phyloP scores from a whole-genome alignment of 2,888 invertebrate genomes.

The Gastrophysa polygoni region DNA sequence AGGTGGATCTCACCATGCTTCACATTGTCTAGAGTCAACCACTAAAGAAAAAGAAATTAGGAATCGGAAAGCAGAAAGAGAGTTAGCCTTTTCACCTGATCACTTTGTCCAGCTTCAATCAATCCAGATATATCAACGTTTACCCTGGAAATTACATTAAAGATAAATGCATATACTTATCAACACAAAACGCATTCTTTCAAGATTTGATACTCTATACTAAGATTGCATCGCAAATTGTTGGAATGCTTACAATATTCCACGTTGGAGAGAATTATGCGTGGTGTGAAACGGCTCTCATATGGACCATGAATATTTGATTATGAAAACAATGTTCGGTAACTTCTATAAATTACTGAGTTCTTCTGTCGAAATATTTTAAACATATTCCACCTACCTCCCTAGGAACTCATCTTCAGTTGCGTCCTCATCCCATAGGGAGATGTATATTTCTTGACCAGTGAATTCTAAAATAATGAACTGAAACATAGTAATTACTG shows the following conservation, averaged over 20 bases:
- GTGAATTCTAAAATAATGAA: conserved; percentile 39
- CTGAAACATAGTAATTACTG: conserved; percentile 22
- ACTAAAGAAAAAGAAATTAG: conserved; percentile 62
- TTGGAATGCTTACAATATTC: no score
- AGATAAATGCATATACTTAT: neutral
- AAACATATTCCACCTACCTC: conserved; percentile 28
- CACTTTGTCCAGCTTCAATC: conserved; percentile 70
- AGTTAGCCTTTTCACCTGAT: conserved; percentile 65
- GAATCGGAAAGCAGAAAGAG: neutral
- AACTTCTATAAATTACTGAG: no score
- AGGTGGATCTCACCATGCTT: conserved; percentile 93
- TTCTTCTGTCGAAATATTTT: no score
- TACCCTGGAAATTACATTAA: conserved; percentile 66
- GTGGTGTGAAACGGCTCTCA: no score
- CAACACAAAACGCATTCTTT: no score
- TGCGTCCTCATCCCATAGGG: conserved; percentile 43
- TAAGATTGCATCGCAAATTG: no score
- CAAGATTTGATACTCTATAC: no score
- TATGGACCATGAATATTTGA: no score
- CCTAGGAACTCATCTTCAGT: conserved; percentile 46
- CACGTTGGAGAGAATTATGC: no score
- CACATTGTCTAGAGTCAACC: conserved; percentile 92
- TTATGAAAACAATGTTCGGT: no score
- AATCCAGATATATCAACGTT: conserved; percentile 71
- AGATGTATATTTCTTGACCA: conserved; percentile 40